Evolutionary conservation across 2,113 vertebrate species (phyloP), one percentile per base, ranked within the genome.

Genomic region (Engraulis encrasicolus): DNA sequence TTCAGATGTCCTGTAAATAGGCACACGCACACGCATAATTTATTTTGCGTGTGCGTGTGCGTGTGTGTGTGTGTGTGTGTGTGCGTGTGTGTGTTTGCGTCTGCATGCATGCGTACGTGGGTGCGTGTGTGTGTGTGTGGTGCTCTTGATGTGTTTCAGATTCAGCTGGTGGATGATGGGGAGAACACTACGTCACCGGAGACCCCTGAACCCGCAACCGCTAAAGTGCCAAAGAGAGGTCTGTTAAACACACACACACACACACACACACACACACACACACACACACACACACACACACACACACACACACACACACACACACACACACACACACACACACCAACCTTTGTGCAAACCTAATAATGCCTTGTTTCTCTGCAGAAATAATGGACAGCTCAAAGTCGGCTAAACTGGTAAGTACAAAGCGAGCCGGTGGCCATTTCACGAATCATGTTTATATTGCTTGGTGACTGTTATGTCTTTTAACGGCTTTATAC

Each of bases 111-210:
- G 40, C 40, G 40, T 9, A 9, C 9, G 40, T 45, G 40, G 40
- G 3, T 45, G 9, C 9, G 6, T 0, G 58, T 66, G 23, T 66
- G 23, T 66, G 9, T 27, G 3, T 27, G 20, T 23, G 54, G 6
- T 58, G 54, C 23, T 14, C 31, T 1, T 27, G 23, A 7, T n/a
- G 23, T 66, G 9, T 80, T 31, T 84, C 91, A 99, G 98, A 99
- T 99, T 90, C 98, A 99, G 88, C 92, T 98, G 7, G 96, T 98
- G 80, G 98, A 99, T 49, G 97, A 99, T 91, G 97, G 97, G 80
- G 96, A 96, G 0, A 97, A 99, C 85, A 99, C 97, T 0, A 98
- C 98, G 0, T 99, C 97, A 66, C 98, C 98, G 6, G 98, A 99
- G 84, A 99, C 97, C 0, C 97, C 98, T 0, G 96, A 98, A 79